Conservation (phyloP, 2,888 invertebrate genomes). For the Brenthis hecate region DNA sequence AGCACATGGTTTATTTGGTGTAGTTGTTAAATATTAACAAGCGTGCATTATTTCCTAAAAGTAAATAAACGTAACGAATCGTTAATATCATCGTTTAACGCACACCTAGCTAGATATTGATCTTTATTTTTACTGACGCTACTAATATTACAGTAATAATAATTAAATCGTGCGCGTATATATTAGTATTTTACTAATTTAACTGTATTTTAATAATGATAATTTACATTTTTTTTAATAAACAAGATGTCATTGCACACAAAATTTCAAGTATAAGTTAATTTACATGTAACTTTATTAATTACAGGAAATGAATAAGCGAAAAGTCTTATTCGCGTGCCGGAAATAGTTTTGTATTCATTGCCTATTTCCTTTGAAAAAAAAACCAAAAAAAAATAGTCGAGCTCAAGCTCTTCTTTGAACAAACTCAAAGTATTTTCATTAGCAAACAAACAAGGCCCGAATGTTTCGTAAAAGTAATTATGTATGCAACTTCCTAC, state of each 20-base stretch:
- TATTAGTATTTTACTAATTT: too few species aligned
- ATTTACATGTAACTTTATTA: slow-evolving; percentile 17
- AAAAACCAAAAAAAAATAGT: background rate
- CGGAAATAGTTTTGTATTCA: slow-evolving; percentile 11
- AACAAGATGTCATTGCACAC: background rate
- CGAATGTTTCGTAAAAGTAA: background rate
- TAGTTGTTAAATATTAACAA: too few species aligned
- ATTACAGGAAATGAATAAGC: slow-evolving; percentile 24
- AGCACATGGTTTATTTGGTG: too few species aligned
- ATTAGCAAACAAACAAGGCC: background rate
- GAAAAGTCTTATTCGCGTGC: background rate
- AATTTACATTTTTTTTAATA: background rate
- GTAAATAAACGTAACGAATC: too few species aligned
- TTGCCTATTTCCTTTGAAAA: slow-evolving; percentile 2
- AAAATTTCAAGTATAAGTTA: slow-evolving; percentile 3
- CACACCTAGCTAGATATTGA: too few species aligned
- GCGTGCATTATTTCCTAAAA: too few species aligned
- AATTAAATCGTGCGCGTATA: too few species aligned
- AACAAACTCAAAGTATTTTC: background rate
- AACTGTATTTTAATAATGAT: background rate
- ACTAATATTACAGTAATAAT: too few species aligned
- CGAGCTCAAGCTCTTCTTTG: background rate
- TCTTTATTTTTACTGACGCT: too few species aligned
- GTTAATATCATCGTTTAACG: too few species aligned
- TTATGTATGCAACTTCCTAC: background rate